These are phyloP conservation scores for Montipora foliosa DNA, from an alignment of 64 coral and sea anemone species.

Conservation along the genomic window DNA sequence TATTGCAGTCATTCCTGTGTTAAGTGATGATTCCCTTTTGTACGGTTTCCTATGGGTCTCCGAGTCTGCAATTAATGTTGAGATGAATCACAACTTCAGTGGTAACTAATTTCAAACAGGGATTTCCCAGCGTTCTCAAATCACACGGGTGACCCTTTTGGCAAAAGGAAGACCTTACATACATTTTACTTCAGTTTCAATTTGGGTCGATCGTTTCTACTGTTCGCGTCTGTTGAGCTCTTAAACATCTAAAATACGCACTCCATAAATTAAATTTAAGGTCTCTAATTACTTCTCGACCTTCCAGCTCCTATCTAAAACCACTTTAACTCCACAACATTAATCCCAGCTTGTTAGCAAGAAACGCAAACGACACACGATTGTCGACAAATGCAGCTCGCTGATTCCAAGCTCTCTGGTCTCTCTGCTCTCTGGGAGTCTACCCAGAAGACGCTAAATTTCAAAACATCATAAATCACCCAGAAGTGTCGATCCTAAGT, in stretches of 20 bases:
- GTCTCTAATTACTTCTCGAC: background rate
- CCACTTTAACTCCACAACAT: background rate
- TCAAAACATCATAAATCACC: conserved; percentile 38
- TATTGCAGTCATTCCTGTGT: no score
- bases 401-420: background rate
- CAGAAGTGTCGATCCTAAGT: background rate
- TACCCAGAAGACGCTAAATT: conserved; percentile 26
- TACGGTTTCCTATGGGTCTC: no score
- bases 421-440: conserved; percentile 4
- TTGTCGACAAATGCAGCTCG: conserved; percentile 44
- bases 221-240: background rate
- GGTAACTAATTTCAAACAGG: background rate
- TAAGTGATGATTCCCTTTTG: no score
- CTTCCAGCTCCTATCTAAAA: background rate
- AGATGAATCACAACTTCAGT: background rate
- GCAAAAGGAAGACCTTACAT: background rate
- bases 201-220: no score
- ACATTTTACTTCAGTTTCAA: no score
- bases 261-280: background rate
- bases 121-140: background rate
- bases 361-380: background rate
- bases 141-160: background rate
- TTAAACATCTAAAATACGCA: background rate
- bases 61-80: no score
- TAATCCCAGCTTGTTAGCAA: conserved; percentile 50